phyloP scores from a whole-genome alignment of 2,888 invertebrate species.

The Trachelus troglodyta region DNA sequence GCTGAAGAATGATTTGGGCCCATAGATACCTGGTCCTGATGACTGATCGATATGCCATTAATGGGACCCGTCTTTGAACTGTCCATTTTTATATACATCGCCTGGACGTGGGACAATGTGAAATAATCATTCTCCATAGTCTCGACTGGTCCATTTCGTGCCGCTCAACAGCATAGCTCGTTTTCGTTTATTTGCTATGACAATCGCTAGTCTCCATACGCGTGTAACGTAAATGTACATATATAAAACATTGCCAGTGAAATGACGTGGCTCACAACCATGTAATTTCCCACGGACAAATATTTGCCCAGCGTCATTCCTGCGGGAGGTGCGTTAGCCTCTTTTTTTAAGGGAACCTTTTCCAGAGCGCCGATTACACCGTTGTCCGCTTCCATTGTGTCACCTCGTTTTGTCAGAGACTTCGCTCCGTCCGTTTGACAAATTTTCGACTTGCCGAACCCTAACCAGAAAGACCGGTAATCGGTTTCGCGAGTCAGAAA shows the following conservation, averaged over 20 bases:
- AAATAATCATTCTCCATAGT: background rate
- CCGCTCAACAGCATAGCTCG: background rate
- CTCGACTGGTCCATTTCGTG: background rate
- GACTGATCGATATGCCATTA: background rate
- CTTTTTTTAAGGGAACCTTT: background rate
- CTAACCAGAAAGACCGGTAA: too few species aligned
- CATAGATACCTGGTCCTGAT: background rate
- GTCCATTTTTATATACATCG: background rate
- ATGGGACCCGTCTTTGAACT: background rate
- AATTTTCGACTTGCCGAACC: too few species aligned
- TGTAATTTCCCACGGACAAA: conserved; percentile 4
- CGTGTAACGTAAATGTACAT: background rate
- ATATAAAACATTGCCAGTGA: background rate
- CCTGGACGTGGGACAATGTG: background rate
- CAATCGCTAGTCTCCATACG: background rate
- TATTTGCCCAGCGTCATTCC: conserved; percentile 1
- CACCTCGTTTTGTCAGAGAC: too few species aligned
- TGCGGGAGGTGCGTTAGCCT: background rate
- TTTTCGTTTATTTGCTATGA: background rate
- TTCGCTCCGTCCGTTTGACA: too few species aligned
- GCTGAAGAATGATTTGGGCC: background rate
- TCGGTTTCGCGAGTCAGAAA: too few species aligned
- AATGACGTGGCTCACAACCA: background rate
- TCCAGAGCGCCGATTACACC: too few species aligned
- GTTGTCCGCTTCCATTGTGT: too few species aligned